These are phyloP conservation scores for Drosophila demipolita DNA, from an alignment of 2,888 invertebrate species.

Conservation along the genomic window DNA sequence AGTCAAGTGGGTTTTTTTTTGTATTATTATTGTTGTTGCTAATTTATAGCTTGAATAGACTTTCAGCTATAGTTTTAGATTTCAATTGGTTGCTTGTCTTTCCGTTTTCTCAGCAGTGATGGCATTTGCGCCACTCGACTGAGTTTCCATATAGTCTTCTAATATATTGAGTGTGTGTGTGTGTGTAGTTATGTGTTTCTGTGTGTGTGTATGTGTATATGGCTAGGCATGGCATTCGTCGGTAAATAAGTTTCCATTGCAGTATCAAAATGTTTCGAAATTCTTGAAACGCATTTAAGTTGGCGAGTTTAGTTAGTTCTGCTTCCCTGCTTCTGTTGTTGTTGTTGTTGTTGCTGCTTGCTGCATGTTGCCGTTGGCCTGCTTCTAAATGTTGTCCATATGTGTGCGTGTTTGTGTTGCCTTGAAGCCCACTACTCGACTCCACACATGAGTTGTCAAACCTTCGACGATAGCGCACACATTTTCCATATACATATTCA, in stretches of 20 bases:
- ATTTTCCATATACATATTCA: conserved; percentile 12
- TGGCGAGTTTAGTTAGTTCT: conserved; percentile 69
- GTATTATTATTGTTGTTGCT: neutral
- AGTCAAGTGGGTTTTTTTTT: conserved; percentile 48
- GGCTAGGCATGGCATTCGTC: conserved; percentile 39
- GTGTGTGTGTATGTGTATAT: conserved; percentile 39
- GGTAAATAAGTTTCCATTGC: conserved; percentile 69
- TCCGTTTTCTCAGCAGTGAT: conserved; percentile 56
- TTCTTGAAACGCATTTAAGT: conserved; percentile 73
- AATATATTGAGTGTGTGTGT: neutral
- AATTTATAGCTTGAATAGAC: conserved; percentile 33
- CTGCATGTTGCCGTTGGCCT: conserved; percentile 47
- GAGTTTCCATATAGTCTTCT: conserved; percentile 58
- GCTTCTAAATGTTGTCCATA: conserved; percentile 38
- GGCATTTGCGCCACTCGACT: conserved; percentile 65
- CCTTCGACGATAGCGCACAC: conserved; percentile 50
- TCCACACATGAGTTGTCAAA: conserved; percentile 75
- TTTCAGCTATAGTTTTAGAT: conserved; percentile 54
- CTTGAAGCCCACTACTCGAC: conserved; percentile 62
- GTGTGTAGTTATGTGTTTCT: conserved; percentile 20
- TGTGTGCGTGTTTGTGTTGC: conserved; percentile 39
- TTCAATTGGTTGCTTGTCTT: conserved; percentile 56
- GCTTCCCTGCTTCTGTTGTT: conserved; percentile 41
- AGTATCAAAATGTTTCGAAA: conserved; percentile 73
- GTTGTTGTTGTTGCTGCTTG: conserved; percentile 39